Evolutionary conservation across 2,888 invertebrate species (phyloP).

Genomic region (Petrolisthes cinctipes): DNA sequence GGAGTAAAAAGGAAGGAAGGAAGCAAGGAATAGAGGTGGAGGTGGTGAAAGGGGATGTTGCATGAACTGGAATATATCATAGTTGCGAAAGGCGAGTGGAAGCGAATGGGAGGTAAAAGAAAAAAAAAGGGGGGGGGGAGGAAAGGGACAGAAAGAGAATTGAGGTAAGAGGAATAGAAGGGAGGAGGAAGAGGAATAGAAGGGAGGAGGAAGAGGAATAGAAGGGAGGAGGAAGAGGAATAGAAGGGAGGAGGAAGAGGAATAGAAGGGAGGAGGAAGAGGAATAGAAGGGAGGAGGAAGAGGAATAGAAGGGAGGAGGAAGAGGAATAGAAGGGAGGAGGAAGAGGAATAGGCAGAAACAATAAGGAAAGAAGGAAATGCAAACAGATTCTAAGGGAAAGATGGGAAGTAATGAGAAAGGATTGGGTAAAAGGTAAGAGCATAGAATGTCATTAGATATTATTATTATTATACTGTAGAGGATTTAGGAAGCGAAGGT

Average conservation of each 20-base stretch:
- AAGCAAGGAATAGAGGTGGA: background rate
- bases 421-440: too few species aligned
- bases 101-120: background rate
- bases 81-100: background rate
- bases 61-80: background rate
- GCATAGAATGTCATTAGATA: too few species aligned
- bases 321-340: background rate
- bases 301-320: background rate
- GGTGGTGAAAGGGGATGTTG: background rate
- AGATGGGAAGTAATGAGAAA: too few species aligned
- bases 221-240: background rate
- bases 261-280: background rate
- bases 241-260: background rate
- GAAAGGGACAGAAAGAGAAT: background rate
- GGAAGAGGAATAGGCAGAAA: background rate
- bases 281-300: background rate
- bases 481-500: too few species aligned
- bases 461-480: too few species aligned
- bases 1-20: conserved; percentile 4
- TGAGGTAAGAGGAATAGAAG: background rate
- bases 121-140: background rate
- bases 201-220: background rate
- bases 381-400: too few species aligned
- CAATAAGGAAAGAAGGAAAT: too few species aligned
- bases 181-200: background rate